Percentiles rank a stretch among this genome's conserved stretches.
These are phyloP conservation scores for Gobio occitaniae DNA, from an alignment of 2,797 vertebrate genomes.

Conservation along the genomic window DNA sequence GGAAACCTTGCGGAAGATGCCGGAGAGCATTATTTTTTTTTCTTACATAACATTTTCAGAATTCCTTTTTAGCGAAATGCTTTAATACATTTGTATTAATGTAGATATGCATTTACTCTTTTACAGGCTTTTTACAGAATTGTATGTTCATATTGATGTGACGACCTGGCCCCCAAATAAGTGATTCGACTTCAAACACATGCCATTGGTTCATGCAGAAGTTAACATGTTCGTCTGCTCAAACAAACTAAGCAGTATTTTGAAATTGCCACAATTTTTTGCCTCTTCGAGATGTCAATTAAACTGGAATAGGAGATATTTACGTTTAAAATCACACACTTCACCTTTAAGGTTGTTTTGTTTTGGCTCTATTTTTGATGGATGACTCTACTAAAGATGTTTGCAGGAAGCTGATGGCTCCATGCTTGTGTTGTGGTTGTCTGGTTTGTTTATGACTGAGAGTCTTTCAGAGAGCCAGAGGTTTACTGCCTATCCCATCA, in stretches of 20 bases:
- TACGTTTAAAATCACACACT: not conserved
- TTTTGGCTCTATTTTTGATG: conserved; percentile 6
- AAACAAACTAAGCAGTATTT: conserved; percentile 7
- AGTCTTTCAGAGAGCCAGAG: conserved; percentile 62
- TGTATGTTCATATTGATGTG: not conserved
- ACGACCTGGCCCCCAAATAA: not conserved
- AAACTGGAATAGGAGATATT: not conserved
- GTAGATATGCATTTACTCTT: not conserved
- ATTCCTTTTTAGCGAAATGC: not conserved
- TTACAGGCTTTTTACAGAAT: not conserved
- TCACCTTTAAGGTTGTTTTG: not conserved
- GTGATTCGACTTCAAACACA: not conserved
- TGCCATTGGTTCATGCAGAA: not conserved
- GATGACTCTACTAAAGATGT: conserved; percentile 6
- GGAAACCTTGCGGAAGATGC: conserved; percentile 6
- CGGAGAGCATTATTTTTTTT: not conserved
- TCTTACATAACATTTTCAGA: not conserved
- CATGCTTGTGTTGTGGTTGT: conserved; percentile 52
- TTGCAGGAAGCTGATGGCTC: not conserved
- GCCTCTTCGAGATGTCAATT: not conserved
- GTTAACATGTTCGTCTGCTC: not conserved
- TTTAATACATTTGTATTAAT: not conserved
- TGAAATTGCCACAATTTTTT: not conserved
- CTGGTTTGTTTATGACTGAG: conserved; percentile 64
- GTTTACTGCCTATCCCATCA: conserved; percentile 65